phyloP scores from a whole-genome alignment of 2,888 invertebrate species.

The Limnephilus lunatus region DNA sequence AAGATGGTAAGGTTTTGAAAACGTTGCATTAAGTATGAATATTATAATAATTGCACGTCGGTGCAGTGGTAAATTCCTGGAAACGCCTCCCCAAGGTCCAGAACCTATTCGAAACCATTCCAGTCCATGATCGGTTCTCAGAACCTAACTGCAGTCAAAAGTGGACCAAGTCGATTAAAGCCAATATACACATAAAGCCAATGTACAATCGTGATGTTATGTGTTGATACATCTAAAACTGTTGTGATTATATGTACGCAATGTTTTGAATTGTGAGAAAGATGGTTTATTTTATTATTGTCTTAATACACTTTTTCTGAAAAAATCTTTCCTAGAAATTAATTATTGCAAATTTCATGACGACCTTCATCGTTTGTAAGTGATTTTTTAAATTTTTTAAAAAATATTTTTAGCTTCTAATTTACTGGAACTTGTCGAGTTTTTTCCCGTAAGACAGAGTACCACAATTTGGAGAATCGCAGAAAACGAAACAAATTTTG shows the following conservation, averaged over 20 bases:
- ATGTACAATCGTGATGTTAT: not conserved
- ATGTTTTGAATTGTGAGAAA: not conserved
- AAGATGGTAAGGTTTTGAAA: not conserved
- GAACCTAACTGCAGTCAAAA: not conserved
- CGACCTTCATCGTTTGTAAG: not conserved
- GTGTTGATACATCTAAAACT: not conserved
- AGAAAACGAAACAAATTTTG: not conserved
- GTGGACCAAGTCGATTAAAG: not conserved
- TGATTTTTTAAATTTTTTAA: too few relatives aligned
- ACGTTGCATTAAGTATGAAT: not conserved
- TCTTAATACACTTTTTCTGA: too few relatives aligned
- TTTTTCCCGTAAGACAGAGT: not conserved
- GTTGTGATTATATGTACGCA: not conserved
- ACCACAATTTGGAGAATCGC: too few relatives aligned
- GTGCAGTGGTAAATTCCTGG: slow-evolving; percentile 2
- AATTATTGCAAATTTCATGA: not conserved
- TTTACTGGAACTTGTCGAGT: not conserved
- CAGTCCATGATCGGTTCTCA: not conserved
- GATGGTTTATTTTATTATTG: not conserved
- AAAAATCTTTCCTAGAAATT: not conserved
- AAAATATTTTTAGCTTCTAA: not conserved
- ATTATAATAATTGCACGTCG: not conserved
- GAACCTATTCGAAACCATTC: not conserved
- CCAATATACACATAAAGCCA: not conserved
- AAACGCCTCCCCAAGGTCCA: not conserved